phyloP scores from a whole-genome alignment of 2,113 vertebrate species.

The Jacana jacana region DNA sequence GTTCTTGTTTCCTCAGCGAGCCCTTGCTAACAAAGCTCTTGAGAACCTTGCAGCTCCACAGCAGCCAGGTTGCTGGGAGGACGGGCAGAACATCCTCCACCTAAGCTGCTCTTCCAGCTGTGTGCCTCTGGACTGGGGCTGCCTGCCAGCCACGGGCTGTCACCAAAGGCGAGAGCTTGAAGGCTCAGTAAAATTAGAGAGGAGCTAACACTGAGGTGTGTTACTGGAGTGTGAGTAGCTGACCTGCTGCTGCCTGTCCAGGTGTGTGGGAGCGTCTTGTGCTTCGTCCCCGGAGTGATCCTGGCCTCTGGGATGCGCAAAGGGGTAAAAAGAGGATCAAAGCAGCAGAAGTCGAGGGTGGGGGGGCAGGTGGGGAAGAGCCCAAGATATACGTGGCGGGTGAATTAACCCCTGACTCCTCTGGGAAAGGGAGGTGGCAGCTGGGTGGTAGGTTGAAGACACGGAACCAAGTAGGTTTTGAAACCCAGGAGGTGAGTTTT shows the following conservation, averaged over 20 bases:
- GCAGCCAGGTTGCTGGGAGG: background rate
- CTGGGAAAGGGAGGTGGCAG: background rate
- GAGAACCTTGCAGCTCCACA: background rate
- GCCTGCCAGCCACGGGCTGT: background rate
- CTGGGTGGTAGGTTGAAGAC: background rate
- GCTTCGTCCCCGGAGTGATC: fast-evolving
- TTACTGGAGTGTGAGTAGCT: too few species aligned
- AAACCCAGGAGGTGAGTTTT: background rate
- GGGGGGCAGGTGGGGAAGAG: background rate
- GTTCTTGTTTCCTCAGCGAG: background rate
- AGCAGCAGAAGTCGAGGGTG: background rate
- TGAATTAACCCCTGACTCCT: background rate
- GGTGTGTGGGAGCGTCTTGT: background rate
- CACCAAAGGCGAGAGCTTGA: background rate
- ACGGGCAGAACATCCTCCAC: background rate
- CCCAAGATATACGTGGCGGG: background rate
- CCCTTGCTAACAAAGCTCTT: background rate
- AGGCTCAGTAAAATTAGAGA: background rate
- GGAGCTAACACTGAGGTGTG: background rate
- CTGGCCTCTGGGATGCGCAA: fast-evolving
- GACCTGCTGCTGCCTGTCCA: background rate
- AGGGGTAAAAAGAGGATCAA: background rate
- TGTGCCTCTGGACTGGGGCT: background rate
- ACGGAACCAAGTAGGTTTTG: background rate
- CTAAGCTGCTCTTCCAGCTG: background rate